phyloP scores from a whole-genome alignment of 2,113 vertebrate species.

The Phycodurus eques region DNA sequence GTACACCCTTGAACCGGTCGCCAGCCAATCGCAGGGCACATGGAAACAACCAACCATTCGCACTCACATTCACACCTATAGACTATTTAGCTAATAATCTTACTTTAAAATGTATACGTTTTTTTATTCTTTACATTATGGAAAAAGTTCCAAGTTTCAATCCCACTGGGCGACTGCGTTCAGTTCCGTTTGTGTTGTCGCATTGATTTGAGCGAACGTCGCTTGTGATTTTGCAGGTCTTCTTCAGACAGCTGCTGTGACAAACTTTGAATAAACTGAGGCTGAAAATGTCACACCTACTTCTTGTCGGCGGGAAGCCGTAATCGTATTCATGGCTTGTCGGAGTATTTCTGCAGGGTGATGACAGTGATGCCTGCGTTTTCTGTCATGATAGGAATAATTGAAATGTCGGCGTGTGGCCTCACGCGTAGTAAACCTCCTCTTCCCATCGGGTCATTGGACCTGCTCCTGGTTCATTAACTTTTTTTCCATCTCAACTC shows the following conservation, averaged over 20 bases:
- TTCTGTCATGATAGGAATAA: slow-evolving; percentile 9
- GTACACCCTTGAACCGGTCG: too few species aligned
- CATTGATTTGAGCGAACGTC: not conserved
- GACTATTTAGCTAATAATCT: too few species aligned
- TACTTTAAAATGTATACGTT: too few species aligned
- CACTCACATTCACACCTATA: too few species aligned
- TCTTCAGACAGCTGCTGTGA: slow-evolving; percentile 12
- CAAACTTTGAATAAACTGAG: slow-evolving; percentile 9
- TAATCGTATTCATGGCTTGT: slow-evolving; percentile 71
- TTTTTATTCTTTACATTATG: not conserved
- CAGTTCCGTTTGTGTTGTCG: not conserved
- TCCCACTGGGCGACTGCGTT: not conserved
- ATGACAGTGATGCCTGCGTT: slow-evolving; percentile 53
- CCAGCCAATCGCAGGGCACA: too few species aligned
- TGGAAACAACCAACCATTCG: too few species aligned
- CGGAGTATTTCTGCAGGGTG: slow-evolving; percentile 48
- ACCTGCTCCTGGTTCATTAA: not conserved
- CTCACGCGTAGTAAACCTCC: slow-evolving; percentile 19
- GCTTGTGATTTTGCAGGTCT: not conserved
- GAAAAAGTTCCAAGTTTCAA: not conserved
- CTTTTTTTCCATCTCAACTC: not conserved
- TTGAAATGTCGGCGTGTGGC: not conserved
- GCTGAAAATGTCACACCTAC: slow-evolving; percentile 3
- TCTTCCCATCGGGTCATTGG: not conserved
- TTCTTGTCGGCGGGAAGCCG: slow-evolving; percentile 20